phyloP scores from a whole-genome alignment of 2,888 invertebrate genomes.

The Nomada hirtipes region DNA sequence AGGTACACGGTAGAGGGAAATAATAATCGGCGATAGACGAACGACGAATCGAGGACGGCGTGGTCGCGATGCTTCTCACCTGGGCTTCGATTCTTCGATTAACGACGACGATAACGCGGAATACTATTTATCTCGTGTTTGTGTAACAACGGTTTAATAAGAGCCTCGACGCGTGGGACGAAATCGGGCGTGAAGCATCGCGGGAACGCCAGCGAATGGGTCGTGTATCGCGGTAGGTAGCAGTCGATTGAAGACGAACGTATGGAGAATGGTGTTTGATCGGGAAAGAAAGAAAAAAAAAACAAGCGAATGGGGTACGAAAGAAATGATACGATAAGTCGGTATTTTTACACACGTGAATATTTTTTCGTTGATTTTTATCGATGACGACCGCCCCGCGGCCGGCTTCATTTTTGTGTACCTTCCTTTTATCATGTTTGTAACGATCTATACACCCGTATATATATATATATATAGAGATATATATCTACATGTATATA shows the following conservation, averaged over 20 bases:
- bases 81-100: background rate
- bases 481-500: constrained; percentile 52
- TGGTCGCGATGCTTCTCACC: constrained; percentile 3
- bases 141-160: background rate
- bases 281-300: background rate
- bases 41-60: background rate
- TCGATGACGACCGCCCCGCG: constrained; percentile 58
- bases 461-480: constrained; percentile 38
- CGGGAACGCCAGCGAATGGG: background rate
- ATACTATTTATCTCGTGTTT: background rate
- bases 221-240: background rate
- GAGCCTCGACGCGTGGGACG: background rate
- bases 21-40: background rate
- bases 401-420: constrained; percentile 64
- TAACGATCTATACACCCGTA: constrained; percentile 57
- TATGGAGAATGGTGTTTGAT: background rate
- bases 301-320: background rate
- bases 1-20: background rate
- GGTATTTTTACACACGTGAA: constrained; percentile 59
- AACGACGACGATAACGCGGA: no score
- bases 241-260: background rate
- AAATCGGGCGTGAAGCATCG: background rate
- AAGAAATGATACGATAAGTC: constrained; percentile 2
- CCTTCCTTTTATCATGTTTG: constrained; percentile 67
- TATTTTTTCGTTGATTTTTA: constrained; percentile 65